Percentiles rank a stretch among this genome's conserved stretches.
These are phyloP conservation scores for Gymnogyps californianus DNA, from an alignment of 2,113 vertebrate species.

Conservation along the genomic window DNA sequence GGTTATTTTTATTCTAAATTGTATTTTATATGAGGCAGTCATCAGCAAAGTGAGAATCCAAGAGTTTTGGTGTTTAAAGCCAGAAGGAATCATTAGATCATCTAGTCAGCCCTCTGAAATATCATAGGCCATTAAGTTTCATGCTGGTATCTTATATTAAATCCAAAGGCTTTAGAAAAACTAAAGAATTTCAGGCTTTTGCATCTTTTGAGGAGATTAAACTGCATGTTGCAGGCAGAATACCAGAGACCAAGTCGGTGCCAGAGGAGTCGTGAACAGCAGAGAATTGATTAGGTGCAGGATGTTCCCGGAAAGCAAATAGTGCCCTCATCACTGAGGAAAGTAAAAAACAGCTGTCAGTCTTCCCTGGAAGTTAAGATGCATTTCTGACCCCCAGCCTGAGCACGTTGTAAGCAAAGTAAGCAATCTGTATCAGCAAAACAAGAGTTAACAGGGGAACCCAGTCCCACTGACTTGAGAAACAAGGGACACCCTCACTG, in stretches of 20 bases:
- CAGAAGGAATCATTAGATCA: background rate
- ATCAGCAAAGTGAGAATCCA: background rate
- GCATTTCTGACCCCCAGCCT: background rate
- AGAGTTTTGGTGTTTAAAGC: background rate
- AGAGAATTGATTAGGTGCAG: background rate
- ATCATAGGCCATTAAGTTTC: conserved; percentile 8
- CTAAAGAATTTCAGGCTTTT: background rate
- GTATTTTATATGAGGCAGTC: background rate
- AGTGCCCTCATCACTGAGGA: background rate
- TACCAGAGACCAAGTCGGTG: background rate
- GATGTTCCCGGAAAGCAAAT: background rate
- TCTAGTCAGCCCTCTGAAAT: background rate
- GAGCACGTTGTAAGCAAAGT: background rate
- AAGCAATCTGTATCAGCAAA: background rate
- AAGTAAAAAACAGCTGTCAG: background rate
- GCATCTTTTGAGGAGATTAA: background rate
- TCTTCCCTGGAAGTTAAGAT: background rate
- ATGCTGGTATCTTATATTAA: background rate
- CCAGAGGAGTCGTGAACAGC: fast-evolving
- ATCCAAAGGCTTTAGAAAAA: conserved; percentile 17
- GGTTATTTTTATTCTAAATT: conserved; percentile 2
- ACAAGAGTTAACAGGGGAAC: background rate
- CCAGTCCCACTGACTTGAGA: background rate
- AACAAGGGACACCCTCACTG: background rate
- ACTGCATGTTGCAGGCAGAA: background rate